Evolutionary conservation across 2,113 vertebrate species (phyloP).

Genomic region (Chunga burmeisteri): DNA sequence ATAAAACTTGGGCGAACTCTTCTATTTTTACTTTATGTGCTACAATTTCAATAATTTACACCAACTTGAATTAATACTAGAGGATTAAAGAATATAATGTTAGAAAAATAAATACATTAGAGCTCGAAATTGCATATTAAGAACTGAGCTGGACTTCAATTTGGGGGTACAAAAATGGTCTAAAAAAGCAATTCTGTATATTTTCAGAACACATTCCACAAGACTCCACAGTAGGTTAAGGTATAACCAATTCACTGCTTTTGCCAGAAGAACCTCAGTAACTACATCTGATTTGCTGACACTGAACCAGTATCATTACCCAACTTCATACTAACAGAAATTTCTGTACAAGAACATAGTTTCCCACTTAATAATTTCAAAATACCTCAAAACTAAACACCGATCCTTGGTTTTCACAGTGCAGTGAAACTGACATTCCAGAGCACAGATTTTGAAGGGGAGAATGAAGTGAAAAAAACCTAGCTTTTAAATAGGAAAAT

Average conservation of each 20-base stretch:
- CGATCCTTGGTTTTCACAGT: neutral
- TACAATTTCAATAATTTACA: neutral
- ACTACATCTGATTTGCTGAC: neutral
- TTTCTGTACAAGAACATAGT: neutral
- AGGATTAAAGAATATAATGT: neutral
- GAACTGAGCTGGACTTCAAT: neutral
- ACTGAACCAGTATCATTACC: neutral
- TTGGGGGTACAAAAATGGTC: neutral
- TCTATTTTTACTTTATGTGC: neutral
- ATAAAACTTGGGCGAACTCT: neutral
- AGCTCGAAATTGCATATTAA: neutral
- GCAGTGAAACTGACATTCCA: neutral
- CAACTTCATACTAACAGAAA: neutral
- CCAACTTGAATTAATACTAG: neutral
- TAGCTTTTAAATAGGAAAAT: neutral
- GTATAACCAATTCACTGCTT: constrained; percentile 16
- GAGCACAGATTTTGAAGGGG: neutral
- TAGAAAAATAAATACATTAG: neutral
- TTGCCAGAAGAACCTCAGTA: constrained; percentile 31
- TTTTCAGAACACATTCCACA: neutral
- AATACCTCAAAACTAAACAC: constrained; percentile 21
- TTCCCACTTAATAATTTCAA: constrained; percentile 13
- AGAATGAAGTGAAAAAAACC: neutral
- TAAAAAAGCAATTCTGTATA: fast-evolving
- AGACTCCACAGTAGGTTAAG: neutral